Evolutionary conservation across 2,113 vertebrate genomes (phyloP).

Genomic region (Hemiscyllium ocellatum): DNA sequence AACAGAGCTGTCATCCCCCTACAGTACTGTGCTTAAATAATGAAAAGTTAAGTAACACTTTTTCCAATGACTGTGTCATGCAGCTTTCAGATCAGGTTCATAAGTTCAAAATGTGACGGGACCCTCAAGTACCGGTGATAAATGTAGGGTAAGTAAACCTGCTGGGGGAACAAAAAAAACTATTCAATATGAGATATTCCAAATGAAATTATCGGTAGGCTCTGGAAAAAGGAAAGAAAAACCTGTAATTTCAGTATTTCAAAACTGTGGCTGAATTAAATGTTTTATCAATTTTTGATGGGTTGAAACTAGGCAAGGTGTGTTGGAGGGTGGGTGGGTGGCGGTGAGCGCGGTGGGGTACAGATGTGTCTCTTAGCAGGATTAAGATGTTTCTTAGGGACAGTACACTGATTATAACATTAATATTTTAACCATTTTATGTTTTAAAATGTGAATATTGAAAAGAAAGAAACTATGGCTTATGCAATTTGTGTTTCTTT

Average conservation of each 20-base stretch:
- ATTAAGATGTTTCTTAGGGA: background rate
- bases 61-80: conserved; percentile 35
- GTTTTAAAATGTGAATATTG: conserved; percentile 6
- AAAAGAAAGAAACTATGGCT: conserved; percentile 15
- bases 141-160: conserved; percentile 35
- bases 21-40: conserved; percentile 28
- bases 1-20: conserved; percentile 18
- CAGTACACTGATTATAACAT: background rate
- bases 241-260: conserved; percentile 13
- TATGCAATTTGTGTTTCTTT: conserved; percentile 3
- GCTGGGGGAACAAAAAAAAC: background rate
- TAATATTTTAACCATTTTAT: background rate
- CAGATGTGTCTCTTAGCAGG: background rate
- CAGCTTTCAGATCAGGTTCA: conserved; percentile 35
- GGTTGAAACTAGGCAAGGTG: background rate
- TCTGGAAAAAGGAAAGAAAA: background rate
- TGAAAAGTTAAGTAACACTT: conserved; percentile 32
- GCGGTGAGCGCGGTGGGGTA: background rate
- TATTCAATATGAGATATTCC: conserved; percentile 4
- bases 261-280: conserved; percentile 18
- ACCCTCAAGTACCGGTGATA: conserved; percentile 34
- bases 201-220: background rate
- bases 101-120: conserved; percentile 35
- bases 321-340: background rate
- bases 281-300: background rate